Conservation (phyloP, 53 echinoderm and acorn worm genomes). For the Zoroaster sp. region DNA sequence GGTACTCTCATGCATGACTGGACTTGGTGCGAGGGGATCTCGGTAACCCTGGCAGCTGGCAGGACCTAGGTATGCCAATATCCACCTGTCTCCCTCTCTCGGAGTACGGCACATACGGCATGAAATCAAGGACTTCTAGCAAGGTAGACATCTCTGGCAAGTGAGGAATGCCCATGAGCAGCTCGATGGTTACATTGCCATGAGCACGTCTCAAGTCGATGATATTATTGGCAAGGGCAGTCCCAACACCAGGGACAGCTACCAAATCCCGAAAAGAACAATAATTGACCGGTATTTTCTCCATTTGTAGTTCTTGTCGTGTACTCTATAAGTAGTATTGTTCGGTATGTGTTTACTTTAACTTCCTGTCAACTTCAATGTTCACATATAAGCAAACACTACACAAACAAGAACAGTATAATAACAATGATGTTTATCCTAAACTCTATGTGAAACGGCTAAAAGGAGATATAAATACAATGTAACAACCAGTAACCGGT, state of each 20-base stretch:
- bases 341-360: background rate
- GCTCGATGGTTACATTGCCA: background rate
- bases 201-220: background rate
- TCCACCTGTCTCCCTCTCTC: background rate
- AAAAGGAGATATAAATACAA: too few relatives aligned
- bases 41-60: background rate
- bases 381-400: background rate
- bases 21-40: too few relatives aligned
- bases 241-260: background rate
- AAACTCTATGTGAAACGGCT: too few relatives aligned
- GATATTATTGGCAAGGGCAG: background rate
- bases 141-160: background rate
- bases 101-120: background rate
- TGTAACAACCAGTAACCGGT: too few relatives aligned
- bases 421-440: too few relatives aligned
- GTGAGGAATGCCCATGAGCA: background rate
- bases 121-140: background rate
- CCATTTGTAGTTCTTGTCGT: too few relatives aligned
- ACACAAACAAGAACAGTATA: too few relatives aligned
- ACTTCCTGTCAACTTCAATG: background rate
- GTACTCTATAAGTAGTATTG: background rate
- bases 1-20: background rate
- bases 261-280: constrained; percentile 2
- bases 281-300: constrained; percentile 14
- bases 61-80: background rate